These are phyloP conservation scores for Hippopotamyrus pictus DNA, from an alignment of 2,797 vertebrate species.

Conservation along the genomic window DNA sequence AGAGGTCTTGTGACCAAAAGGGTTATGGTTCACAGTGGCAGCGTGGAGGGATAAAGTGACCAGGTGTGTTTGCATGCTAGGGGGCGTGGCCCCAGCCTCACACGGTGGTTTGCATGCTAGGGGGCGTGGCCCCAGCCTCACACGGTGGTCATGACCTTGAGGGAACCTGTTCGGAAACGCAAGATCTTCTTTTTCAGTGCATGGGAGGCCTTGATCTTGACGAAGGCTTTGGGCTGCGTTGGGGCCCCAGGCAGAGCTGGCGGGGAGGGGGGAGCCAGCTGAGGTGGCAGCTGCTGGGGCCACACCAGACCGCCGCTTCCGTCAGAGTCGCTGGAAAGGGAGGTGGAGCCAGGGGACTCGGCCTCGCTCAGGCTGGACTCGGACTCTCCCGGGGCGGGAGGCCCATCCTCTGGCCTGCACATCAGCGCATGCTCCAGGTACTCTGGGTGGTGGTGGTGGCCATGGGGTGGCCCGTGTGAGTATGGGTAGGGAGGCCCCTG, in stretches of 20 bases:
- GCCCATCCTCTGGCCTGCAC: constrained; percentile 51
- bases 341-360: constrained; percentile 69
- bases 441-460: constrained; percentile 46
- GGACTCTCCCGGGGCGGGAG: constrained; percentile 55
- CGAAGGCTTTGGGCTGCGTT: constrained; percentile 73
- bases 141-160: constrained; percentile 88
- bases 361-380: constrained; percentile 75
- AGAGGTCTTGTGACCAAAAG: background rate
- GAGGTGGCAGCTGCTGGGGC: constrained; percentile 78
- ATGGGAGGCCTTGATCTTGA: constrained; percentile 84
- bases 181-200: constrained; percentile 85
- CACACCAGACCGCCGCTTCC: constrained; percentile 76
- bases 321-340: constrained; percentile 75
- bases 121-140: constrained; percentile 45
- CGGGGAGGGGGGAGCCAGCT: constrained; percentile 52
- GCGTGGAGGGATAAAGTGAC: background rate
- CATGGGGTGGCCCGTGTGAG: constrained; percentile 32
- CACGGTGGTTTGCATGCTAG: background rate
- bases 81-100: too few relatives aligned
- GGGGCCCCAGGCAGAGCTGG: constrained; percentile 47
- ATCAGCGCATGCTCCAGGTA: constrained; percentile 43
- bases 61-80: background rate
- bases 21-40: background rate
- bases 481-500: constrained; percentile 37
- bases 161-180: constrained; percentile 77